Evolutionary conservation across 2,888 invertebrate species (phyloP).

Genomic region (Podotricha telesiphe): DNA sequence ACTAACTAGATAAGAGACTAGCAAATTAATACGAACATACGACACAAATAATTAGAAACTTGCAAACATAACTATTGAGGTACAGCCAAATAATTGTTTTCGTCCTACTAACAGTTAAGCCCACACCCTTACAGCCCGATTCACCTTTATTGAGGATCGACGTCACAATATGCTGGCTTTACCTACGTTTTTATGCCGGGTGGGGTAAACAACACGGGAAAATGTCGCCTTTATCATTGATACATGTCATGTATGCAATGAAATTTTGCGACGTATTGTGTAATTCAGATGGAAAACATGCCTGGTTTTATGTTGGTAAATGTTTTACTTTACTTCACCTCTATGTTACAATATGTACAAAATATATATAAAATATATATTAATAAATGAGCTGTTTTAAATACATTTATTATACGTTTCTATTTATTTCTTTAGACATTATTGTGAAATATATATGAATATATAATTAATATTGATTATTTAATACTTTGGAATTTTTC

Average conservation of each 20-base stretch:
- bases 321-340: not conserved
- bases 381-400: not conserved
- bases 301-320: not conserved
- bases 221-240: constrained; percentile 29
- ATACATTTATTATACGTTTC: no score
- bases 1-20: no score
- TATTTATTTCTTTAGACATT: no score
- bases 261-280: constrained; percentile 17
- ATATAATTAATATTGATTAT: no score
- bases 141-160: constrained; percentile 38
- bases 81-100: constrained; percentile 34
- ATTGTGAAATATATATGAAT: no score
- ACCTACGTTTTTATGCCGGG: constrained; percentile 27
- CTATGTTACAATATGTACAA: not conserved
- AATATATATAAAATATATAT: not conserved
- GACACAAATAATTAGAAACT: not conserved
- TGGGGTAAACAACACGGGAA: constrained; percentile 28
- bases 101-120: constrained; percentile 27
- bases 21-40: no score
- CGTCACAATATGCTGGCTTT: constrained; percentile 33
- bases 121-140: constrained; percentile 31
- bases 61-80: constrained; percentile 1
- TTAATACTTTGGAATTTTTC: no score
- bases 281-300: not conserved
- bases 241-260: constrained; percentile 13